Conservation (phyloP, 2,888 invertebrate genomes). For the Zootermopsis nevadensis region DNA sequence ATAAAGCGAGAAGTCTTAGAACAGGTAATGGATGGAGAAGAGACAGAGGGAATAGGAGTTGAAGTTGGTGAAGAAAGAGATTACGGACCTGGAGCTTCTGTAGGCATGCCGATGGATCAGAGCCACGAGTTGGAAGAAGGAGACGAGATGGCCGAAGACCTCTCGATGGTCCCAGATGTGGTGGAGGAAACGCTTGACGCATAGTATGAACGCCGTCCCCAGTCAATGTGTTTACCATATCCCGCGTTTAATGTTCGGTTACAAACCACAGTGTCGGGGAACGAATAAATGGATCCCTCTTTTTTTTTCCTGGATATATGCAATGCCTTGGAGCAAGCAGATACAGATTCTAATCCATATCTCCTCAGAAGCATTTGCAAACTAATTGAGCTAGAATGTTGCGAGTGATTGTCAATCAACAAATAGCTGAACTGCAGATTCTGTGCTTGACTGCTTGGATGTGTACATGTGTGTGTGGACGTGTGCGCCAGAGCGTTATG, state of each 20-base stretch:
- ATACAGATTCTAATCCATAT: conserved; percentile 18
- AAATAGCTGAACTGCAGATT: conserved; percentile 6
- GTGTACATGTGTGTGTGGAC: neutral
- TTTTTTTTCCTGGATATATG: neutral
- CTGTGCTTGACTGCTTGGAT: neutral
- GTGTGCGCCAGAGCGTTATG: neutral
- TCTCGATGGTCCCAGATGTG: conserved; percentile 53
- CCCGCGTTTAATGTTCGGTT: conserved; percentile 27
- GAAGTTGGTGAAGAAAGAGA: conserved; percentile 47
- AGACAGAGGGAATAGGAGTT: conserved; percentile 43
- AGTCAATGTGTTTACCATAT: conserved; percentile 35
- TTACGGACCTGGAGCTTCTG: conserved; percentile 35
- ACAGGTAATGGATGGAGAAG: conserved; percentile 52
- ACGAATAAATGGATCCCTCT: neutral
- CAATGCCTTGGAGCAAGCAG: neutral
- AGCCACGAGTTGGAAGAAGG: conserved; percentile 50
- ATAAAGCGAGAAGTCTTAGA: conserved; percentile 54
- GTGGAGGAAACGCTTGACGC: conserved; percentile 52
- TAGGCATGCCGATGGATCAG: conserved; percentile 43
- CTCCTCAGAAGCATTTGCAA: conserved; percentile 24
- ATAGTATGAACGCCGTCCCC: conserved; percentile 50
- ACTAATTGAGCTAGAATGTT: neutral
- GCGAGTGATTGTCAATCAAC: conserved; percentile 13
- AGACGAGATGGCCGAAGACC: conserved; percentile 54
- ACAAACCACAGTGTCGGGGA: neutral